Conservation (phyloP, 2,888 invertebrate species). For the Parnassius apollo region DNA sequence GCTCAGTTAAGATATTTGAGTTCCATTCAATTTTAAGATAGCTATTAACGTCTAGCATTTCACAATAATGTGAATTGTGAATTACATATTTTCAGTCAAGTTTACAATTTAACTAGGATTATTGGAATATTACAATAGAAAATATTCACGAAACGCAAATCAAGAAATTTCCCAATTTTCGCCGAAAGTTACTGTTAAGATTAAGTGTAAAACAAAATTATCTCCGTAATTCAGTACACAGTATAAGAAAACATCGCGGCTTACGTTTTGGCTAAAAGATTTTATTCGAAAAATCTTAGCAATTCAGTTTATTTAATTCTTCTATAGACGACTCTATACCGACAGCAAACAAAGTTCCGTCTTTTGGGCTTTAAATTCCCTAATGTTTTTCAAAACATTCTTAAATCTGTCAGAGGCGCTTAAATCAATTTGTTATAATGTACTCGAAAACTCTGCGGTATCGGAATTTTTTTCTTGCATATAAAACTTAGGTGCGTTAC, state of each 20-base stretch:
- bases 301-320: background rate
- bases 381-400: constrained; percentile 77
- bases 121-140: too few relatives aligned
- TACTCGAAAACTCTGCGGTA: constrained; percentile 65
- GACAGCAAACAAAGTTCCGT: constrained; percentile 64
- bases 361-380: constrained; percentile 69
- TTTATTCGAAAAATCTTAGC: too few relatives aligned
- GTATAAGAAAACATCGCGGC: too few relatives aligned
- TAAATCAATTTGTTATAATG: constrained; percentile 79
- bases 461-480: constrained; percentile 60
- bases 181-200: too few relatives aligned
- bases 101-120: too few relatives aligned
- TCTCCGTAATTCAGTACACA: too few relatives aligned
- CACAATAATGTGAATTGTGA: constrained; percentile 14
- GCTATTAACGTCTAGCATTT: constrained; percentile 31
- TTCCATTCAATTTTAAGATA: constrained; percentile 42
- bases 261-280: too few relatives aligned
- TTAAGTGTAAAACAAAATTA: too few relatives aligned
- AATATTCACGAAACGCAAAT: too few relatives aligned
- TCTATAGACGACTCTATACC: constrained; percentile 8
- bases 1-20: constrained; percentile 34
- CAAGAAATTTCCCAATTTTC: too few relatives aligned
- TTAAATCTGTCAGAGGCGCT: constrained; percentile 75
- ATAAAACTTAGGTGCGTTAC: constrained; percentile 72
- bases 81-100: too few relatives aligned